phyloP scores from a whole-genome alignment of 2,113 vertebrate genomes.

The Ceuthmochares aereus region DNA sequence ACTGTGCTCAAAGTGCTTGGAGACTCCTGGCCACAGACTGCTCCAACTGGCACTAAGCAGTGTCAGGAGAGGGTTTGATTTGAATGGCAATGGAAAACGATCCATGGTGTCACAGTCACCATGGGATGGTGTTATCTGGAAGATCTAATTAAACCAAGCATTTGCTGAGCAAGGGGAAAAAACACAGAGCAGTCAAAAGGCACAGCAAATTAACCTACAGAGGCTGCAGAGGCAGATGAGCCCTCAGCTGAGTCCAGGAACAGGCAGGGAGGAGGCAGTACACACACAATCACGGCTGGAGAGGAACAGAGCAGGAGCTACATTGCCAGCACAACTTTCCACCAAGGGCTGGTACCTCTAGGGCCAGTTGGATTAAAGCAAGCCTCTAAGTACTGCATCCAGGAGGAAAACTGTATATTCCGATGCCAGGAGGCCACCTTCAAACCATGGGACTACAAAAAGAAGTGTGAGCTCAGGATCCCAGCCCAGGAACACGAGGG shows the following conservation, averaged over 20 bases:
- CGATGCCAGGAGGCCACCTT: background rate
- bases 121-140: background rate
- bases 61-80: background rate
- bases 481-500: background rate
- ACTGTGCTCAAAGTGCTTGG: rapidly evolving
- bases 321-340: rapidly evolving
- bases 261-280: background rate
- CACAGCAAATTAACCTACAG: background rate
- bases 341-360: background rate
- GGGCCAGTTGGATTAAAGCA: background rate
- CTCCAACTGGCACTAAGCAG: background rate
- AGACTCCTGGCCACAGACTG: background rate
- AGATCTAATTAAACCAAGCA: background rate
- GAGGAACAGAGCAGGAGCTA: background rate
- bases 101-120: background rate
- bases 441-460: background rate
- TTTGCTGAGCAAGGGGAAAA: background rate
- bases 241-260: background rate
- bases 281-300: background rate
- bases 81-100: background rate
- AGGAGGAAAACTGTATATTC: rapidly evolving
- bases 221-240: background rate
- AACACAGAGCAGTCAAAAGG: background rate
- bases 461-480: background rate
- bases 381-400: background rate